Base-by-base conservation (phyloP, 2,888 invertebrate species). In the Cryptosula pallasiana region DNA sequence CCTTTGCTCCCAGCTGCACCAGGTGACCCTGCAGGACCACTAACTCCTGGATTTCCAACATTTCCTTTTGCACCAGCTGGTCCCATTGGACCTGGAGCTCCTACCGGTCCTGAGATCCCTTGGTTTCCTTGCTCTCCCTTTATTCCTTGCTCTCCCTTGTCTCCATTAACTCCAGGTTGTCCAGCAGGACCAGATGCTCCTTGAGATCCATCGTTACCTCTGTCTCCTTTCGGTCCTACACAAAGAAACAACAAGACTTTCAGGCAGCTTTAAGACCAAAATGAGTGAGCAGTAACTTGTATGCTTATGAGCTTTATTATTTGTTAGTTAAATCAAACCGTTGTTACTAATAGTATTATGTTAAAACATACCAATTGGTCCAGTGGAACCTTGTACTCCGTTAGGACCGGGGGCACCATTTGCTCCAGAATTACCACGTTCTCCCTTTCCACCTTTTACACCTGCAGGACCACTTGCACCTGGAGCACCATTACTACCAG, bases 171-270 rank as follows among this genome's bases (percentile, higher is more conserved):
- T 29, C 63, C 63, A 13, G 3, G 63, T 3, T 27, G 13, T 32
- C 63, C 63, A 32, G 63, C 27, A 32, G 63, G 63, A 13, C 63
- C 63, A 63, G 63, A 25, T 5, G 63, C 63, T 32, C 63, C 63
- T 25, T 27, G 63, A 63, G 32, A 2, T 63, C 63, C 63, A 32
- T 63, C 63, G 16, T 2, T 32, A 2, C 63, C 63, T 27, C 63
- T 27, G 5, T 63, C 63, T 25, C 63, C 63, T 63, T 63, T 63
- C 63, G 25, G 32, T 13, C 63, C 45, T 45, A 45, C 20, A 5
- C n/a, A n/a, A n/a, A n/a, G n/a, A n/a, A n/a, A n/a, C n/a, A n/a
- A n/a, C n/a, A n/a, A n/a, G n/a, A n/a, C n/a, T n/a, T n/a, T n/a
- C n/a, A n/a, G n/a, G n/a, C n/a, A n/a, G n/a, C n/a, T n/a, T n/a